Evolutionary conservation across 2,888 invertebrate genomes (phyloP), one percentile per base, ranked within the genome.

Genomic region (Pardosa pseudoannulata): DNA sequence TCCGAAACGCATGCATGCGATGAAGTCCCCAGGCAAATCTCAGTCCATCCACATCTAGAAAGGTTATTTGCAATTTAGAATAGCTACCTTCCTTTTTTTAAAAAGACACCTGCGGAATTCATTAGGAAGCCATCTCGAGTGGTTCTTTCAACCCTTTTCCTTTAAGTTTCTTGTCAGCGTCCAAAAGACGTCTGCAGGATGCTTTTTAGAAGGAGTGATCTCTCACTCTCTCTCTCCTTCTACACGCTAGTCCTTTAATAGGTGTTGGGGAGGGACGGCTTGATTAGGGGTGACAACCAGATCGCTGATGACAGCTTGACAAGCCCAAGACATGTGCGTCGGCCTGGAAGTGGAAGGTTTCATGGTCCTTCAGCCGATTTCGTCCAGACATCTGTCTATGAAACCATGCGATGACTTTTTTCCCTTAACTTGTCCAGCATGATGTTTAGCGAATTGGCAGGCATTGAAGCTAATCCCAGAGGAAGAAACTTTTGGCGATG

Each of bases 271-370:
- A 71, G 31, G 75, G 82, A 82, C 82, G 76, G 75, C 82, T 75
- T 82, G 71, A 82, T 82, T 82, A 75, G 31, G 19, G 74, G 29
- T 62, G 67, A 80, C 28, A 23, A 71, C n/a, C 19, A 27, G 36
- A 72, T 80, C 65, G 56, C 27, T 19, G 81, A 56, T 74, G 81
- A 73, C 80, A 80, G 65, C 32, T 62, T 27, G 74, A 68, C 68
- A 67, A 68, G 68, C n/a, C 64, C 23, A 41, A 29, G 65, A 31
- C 65, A 56, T 56, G 56, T 2, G 19, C 56, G 23, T 56, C 23
- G 3, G 56, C 23, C 11, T 19, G 56, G 23, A 56, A 56, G 56
- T 23, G 56, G 56, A 56, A 56, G 23, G 23, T 56, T 65, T 65
- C 31, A 29, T 31, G 31, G 65, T 65, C n/a, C 31, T n/a, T 31